A percentile compares a stretch with the other conserved stretches of the same genome.
These are phyloP conservation scores for Sphenodon punctatus DNA, from an alignment of 2,797 vertebrate genomes.

Conservation along the genomic window DNA sequence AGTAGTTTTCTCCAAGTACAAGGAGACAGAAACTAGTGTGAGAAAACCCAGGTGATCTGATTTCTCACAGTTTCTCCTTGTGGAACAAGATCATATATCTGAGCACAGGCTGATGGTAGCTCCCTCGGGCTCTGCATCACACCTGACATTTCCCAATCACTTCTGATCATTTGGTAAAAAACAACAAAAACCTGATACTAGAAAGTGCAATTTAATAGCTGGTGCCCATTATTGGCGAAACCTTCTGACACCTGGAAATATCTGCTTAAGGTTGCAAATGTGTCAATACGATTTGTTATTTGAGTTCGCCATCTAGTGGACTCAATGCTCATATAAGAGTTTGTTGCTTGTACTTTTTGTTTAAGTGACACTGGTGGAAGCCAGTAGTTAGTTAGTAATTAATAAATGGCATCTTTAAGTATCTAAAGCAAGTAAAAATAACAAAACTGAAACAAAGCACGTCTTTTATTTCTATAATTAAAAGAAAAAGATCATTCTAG, in stretches of 20 bases:
- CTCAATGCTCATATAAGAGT: background rate
- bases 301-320: conserved; percentile 76
- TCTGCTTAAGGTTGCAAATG: background rate
- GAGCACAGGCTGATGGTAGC: conserved; percentile 30
- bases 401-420: background rate
- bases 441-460: no score
- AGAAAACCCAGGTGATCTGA: conserved; percentile 1
- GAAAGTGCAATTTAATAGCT: conserved; percentile 42
- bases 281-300: conserved; percentile 42
- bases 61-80: conserved; percentile 52
- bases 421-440: background rate
- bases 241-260: background rate
- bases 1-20: conserved; percentile 39
- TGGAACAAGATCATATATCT: conserved; percentile 34
- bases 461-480: no score
- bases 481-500: no score
- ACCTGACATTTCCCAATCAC: conserved; percentile 30
- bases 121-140: conserved; percentile 41
- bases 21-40: conserved; percentile 48
- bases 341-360: background rate
- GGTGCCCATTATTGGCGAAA: conserved; percentile 29
- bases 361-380: background rate
- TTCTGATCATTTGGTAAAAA: conserved; percentile 51
- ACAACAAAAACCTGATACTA: conserved; percentile 40
- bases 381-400: accelerated